These are phyloP conservation scores for Meloidogyne floridensis DNA, from an alignment of 1,140 invertebrate species.

Conservation along the genomic window DNA sequence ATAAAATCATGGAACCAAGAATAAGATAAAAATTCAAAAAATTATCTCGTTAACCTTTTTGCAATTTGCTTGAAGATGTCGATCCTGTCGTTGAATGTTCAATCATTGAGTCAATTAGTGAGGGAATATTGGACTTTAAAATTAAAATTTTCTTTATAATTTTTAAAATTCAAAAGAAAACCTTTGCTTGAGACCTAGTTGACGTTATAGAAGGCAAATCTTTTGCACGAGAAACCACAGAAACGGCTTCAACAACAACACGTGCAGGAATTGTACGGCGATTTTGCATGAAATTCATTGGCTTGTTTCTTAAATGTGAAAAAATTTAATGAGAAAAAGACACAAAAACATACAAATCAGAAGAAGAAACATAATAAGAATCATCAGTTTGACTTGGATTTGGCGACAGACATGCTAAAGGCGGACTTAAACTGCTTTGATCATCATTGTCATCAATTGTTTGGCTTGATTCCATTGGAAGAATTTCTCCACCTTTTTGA, in stretches of 20 bases:
- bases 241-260: conserved; percentile 27
- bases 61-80: background rate
- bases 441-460: background rate
- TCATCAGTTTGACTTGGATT: background rate
- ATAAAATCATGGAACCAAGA: background rate
- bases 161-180: background rate
- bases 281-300: background rate
- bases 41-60: background rate
- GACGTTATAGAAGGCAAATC: background rate
- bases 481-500: conserved; percentile 11
- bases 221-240: conserved; percentile 10
- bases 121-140: conserved; percentile 1
- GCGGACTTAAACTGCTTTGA: background rate
- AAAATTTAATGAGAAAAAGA: background rate
- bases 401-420: background rate
- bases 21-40: conserved; percentile 5
- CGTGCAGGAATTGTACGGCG: conserved; percentile 17
- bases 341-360: background rate
- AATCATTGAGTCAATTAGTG: conserved; percentile 23
- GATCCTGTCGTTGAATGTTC: conserved; percentile 5
- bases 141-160: background rate
- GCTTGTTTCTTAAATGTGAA: background rate
- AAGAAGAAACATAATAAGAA: background rate
- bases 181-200: background rate
- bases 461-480: background rate